Evolutionary conservation across 2,797 vertebrate species (phyloP).

Genomic region (Rhyacichthys aspro): DNA sequence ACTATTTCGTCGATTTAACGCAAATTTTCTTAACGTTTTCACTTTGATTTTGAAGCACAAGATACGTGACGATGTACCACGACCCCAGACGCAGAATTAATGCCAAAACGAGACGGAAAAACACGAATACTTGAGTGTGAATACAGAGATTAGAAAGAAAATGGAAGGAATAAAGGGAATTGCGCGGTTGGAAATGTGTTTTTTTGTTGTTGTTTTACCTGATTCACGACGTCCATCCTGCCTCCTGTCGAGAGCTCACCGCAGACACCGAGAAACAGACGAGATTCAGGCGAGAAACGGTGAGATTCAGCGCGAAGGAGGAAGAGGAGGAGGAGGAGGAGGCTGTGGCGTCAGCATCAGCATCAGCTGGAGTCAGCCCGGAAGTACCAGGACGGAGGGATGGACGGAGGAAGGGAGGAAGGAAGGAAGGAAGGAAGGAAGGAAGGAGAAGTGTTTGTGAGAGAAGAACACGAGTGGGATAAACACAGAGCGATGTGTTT

Average conservation of each 20-base stretch:
- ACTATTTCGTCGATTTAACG: neutral
- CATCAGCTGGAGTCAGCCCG: neutral
- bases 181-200: neutral
- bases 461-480: neutral
- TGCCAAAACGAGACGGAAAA: neutral
- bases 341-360: neutral
- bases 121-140: neutral
- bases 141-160: accelerated
- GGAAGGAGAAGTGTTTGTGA: no score
- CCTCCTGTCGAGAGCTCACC: conserved; percentile 36
- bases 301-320: neutral
- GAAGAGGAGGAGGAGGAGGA: neutral
- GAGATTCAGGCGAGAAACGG: conserved; percentile 13
- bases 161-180: neutral
- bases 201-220: conserved; percentile 44
- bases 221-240: conserved; percentile 73
- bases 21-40: neutral
- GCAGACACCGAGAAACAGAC: conserved; percentile 8
- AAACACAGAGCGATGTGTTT: no score
- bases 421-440: no score
- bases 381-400: neutral
- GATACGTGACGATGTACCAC: neutral
- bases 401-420: neutral
- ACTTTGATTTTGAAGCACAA: neutral
- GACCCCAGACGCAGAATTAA: neutral